These are phyloP conservation scores for Callocephalon fimbriatum DNA, from an alignment of 2,113 vertebrate genomes.

Conservation along the genomic window DNA sequence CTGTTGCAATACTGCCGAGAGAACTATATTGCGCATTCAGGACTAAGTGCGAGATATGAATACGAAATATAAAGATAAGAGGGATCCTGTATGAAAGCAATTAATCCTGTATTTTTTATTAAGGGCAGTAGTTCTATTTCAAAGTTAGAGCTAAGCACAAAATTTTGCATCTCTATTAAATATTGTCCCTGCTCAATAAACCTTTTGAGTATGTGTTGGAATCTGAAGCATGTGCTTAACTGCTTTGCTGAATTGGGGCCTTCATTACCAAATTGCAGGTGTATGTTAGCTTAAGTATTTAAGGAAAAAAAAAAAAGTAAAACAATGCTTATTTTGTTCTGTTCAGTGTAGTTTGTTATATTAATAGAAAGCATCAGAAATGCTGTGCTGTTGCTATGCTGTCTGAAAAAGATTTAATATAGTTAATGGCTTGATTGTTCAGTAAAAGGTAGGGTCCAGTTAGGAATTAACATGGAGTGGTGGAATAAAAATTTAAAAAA, in stretches of 20 bases:
- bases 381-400: background rate
- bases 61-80: background rate
- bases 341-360: background rate
- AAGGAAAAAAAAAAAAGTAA: background rate
- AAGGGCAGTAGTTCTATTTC: background rate
- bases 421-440: background rate
- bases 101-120: background rate
- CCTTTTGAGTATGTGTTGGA: slow-evolving; percentile 55
- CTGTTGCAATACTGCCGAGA: background rate
- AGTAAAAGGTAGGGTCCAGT: background rate
- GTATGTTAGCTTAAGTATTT: slow-evolving; percentile 33
- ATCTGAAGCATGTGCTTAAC: slow-evolving; percentile 48
- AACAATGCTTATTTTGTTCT: slow-evolving; percentile 41
- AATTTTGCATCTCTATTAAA: background rate
- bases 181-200: slow-evolving; percentile 29
- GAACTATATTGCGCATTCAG: background rate
- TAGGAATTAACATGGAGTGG: background rate
- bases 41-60: background rate
- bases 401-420: background rate
- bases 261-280: slow-evolving; percentile 54
- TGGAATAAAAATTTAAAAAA: background rate
- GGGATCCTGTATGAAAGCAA: background rate
- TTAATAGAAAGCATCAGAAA: slow-evolving; percentile 35
- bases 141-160: background rate
- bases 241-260: slow-evolving; percentile 46